Evolutionary conservation across 2,113 vertebrate genomes (phyloP), one percentile per base, ranked within the genome.

Genomic region (Anseranas semipalmata): DNA sequence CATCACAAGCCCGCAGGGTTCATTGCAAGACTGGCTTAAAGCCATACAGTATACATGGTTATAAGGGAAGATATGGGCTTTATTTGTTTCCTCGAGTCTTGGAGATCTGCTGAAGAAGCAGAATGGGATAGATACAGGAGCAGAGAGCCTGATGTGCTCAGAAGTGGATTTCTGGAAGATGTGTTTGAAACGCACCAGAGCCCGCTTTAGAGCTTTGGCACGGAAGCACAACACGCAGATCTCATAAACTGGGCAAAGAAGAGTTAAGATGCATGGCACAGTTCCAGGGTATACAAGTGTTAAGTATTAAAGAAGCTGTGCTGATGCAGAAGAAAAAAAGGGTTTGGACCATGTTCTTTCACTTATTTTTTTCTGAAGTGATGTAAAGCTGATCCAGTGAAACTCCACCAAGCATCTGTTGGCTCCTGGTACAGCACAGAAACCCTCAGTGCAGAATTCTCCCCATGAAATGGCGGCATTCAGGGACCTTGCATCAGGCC

Each of bases 251-350:
- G 77, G 94, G 77, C 63, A 85, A 82, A 66, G 53, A 93, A 75
- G 86, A 78, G 73, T 94, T 82, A 85, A 88, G 80, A 95, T 63
- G 27, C 3, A 2, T 95, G 96, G 91, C 84, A 67, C 1, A 4
- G 28, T 80, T 92, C 90, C 95, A 90, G 45, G 13, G 22, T 25
- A 41, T 43, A 32, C 82, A 74, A 94, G 63, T 93, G 93, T 93
- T 95, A 95, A 86, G 62, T 74, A 85, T 96, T 95, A 94, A 66
- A 85, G 83, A 66, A 75, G 43, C 43, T 87, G 45, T 65, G 52
- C 79, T 93, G 60, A 72, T 84, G 90, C 55, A 92, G 75, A 77
- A 81, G 17, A 30, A 76, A 77, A 75, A 62, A 43, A 63, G 7
- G 22, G 63, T 63, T 87, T 94, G 74, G 77, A 85, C 32, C 45